These are phyloP conservation scores for Etheostoma nigrum DNA, from an alignment of 2,797 vertebrate species.

Conservation along the genomic window DNA sequence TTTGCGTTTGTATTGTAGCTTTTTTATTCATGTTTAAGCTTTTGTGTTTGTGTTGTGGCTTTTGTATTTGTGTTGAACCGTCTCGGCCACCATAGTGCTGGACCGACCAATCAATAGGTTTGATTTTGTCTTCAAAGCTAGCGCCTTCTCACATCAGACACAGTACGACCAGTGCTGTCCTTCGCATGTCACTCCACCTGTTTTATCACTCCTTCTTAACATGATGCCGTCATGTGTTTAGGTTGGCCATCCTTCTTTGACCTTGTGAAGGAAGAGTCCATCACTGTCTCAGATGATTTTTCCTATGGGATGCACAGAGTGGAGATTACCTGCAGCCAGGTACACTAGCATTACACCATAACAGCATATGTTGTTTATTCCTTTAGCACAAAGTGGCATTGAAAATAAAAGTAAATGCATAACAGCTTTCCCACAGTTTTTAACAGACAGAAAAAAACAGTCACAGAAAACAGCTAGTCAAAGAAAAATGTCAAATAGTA, in stretches of 20 bases:
- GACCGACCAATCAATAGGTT: too few species aligned
- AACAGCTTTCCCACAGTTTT: background rate
- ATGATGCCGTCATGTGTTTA: conserved; percentile 53
- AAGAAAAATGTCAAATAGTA: too few species aligned
- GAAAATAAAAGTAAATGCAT: background rate
- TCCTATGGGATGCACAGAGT: conserved; percentile 95
- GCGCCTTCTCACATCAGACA: background rate
- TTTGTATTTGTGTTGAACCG: too few species aligned
- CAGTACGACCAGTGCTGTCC: background rate
- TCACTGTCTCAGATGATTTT: conserved; percentile 89
- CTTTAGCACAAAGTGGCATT: too few species aligned
- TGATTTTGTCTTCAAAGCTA: background rate
- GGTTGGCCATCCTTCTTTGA: conserved; percentile 98
- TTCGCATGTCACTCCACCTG: background rate
- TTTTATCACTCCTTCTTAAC: background rate
- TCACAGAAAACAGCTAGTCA: too few species aligned
- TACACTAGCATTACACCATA: background rate
- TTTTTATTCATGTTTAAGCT: too few species aligned
- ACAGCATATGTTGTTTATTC: background rate
- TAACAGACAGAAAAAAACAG: too few species aligned
- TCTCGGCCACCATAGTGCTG: too few species aligned
- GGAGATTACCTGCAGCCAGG: conserved; percentile 95
- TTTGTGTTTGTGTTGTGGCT: too few species aligned
- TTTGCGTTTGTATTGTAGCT: too few species aligned
- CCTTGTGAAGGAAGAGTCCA: conserved; percentile 86